Evolutionary conservation across 2,888 invertebrate species (phyloP).

Genomic region (Aphelenchoides bicaudatus): DNA sequence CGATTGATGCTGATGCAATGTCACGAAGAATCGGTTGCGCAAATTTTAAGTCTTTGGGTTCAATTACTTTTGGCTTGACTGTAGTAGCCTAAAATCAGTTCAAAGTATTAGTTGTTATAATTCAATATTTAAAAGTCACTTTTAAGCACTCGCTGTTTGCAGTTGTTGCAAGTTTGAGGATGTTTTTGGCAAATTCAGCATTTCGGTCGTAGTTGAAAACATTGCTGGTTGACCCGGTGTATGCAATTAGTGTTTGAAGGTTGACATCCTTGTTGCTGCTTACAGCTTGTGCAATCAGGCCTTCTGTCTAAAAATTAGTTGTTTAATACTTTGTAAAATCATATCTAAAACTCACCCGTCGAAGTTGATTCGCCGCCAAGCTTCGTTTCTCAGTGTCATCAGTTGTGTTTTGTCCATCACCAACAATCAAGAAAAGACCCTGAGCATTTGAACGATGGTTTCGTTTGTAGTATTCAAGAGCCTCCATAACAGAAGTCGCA

Average conservation of each 20-base stretch:
- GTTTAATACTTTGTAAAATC: conserved; percentile 5
- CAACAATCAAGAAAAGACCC: conserved; percentile 44
- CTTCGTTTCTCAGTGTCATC: conserved; percentile 32
- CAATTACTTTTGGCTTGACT: no score
- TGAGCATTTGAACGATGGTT: conserved; percentile 34
- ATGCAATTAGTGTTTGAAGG: conserved; percentile 26
- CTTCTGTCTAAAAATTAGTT: conserved; percentile 24
- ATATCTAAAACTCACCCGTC: conserved; percentile 21
- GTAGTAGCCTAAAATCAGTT: no score
- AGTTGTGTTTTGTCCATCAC: conserved; percentile 34
- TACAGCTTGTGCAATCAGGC: conserved; percentile 31
- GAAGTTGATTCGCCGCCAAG: conserved; percentile 23
- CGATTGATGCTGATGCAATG: no score
- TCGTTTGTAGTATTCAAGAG: conserved; percentile 33
- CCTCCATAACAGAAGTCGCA: conserved; percentile 37
- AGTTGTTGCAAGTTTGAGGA: conserved; percentile 30
- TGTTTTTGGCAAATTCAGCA: conserved; percentile 38
- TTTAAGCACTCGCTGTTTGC: conserved; percentile 7
- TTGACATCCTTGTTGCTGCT: conserved; percentile 34
- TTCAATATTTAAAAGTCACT: no score
- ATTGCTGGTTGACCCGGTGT: conserved; percentile 33
- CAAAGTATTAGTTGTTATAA: no score
- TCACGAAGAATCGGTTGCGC: neutral
- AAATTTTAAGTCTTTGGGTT: no score
- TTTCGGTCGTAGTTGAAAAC: conserved; percentile 44